Evolutionary conservation across 2,888 invertebrate species (phyloP).

Genomic region (Perithous albicinctus): DNA sequence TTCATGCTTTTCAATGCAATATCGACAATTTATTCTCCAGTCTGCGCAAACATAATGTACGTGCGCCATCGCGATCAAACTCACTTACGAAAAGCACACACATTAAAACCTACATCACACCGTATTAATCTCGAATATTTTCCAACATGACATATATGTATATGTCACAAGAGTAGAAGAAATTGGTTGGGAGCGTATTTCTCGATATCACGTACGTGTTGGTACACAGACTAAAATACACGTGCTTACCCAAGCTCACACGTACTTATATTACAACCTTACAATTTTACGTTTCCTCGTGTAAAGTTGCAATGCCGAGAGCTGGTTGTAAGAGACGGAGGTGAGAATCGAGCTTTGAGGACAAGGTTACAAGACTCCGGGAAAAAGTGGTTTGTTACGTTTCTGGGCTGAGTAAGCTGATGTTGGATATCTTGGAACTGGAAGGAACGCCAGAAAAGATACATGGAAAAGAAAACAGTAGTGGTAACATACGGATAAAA

Average conservation of each 20-base stretch:
- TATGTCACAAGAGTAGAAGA: background rate
- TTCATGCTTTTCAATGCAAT: too few species aligned
- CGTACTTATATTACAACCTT: constrained; percentile 13
- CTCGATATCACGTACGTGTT: constrained; percentile 33
- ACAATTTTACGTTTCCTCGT: background rate
- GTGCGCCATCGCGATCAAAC: too few species aligned
- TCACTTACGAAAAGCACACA: too few species aligned
- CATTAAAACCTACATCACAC: too few species aligned
- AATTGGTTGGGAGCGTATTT: constrained; percentile 13
- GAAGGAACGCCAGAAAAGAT: constrained; percentile 45
- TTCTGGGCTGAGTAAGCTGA: constrained; percentile 5
- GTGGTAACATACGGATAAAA: constrained; percentile 59
- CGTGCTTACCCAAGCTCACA: constrained; percentile 3
- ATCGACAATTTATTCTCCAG: too few species aligned
- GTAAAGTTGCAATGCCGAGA: constrained; percentile 24
- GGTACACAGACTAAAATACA: constrained; percentile 15
- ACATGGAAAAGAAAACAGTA: constrained; percentile 19
- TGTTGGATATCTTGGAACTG: constrained; percentile 32
- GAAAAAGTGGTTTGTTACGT: constrained; percentile 19
- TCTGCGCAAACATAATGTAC: too few species aligned
- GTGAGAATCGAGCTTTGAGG: constrained; percentile 22
- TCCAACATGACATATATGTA: background rate
- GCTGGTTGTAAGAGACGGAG: constrained; percentile 3
- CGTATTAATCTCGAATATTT: too few species aligned
- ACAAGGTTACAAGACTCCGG: background rate